phyloP scores from a whole-genome alignment of 1,140 invertebrate genomes.

The Dendroctonus ponderosae region DNA sequence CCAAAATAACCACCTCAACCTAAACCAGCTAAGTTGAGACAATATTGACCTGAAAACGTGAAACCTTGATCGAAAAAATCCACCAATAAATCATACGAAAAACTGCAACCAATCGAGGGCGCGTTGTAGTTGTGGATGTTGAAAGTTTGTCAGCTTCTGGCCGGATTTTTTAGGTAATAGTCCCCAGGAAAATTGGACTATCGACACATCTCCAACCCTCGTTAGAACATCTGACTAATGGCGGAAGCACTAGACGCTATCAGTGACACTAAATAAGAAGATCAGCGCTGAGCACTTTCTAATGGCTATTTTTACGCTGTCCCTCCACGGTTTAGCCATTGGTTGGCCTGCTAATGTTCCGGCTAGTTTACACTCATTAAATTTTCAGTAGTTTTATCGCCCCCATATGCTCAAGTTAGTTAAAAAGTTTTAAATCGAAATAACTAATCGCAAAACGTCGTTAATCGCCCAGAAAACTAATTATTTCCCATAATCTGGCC shows the following conservation, averaged over 20 bases:
- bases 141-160: too few relatives aligned
- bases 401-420: constrained; percentile 8
- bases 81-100: too few relatives aligned
- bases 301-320: constrained; percentile 17
- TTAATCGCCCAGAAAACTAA: neutral
- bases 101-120: too few relatives aligned
- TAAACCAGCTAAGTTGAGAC: neutral
- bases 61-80: too few relatives aligned
- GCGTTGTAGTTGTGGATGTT: too few relatives aligned
- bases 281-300: constrained; percentile 16
- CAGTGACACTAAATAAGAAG: constrained; percentile 29
- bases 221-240: constrained; percentile 29
- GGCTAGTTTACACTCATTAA: constrained; percentile 17
- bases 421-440: too few relatives aligned
- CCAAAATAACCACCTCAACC: neutral
- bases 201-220: constrained; percentile 25
- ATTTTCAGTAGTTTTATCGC: neutral
- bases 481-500: neutral
- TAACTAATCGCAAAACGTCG: neutral
- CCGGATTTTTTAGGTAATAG: too few relatives aligned
- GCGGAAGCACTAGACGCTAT: constrained; percentile 27
- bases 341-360: constrained; percentile 2
- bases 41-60: too few relatives aligned
- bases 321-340: constrained; percentile 5
- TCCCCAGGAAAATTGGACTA: constrained; percentile 7